phyloP scores from a whole-genome alignment of 1,140 invertebrate species.

The Teleogryllus occipitalis region DNA sequence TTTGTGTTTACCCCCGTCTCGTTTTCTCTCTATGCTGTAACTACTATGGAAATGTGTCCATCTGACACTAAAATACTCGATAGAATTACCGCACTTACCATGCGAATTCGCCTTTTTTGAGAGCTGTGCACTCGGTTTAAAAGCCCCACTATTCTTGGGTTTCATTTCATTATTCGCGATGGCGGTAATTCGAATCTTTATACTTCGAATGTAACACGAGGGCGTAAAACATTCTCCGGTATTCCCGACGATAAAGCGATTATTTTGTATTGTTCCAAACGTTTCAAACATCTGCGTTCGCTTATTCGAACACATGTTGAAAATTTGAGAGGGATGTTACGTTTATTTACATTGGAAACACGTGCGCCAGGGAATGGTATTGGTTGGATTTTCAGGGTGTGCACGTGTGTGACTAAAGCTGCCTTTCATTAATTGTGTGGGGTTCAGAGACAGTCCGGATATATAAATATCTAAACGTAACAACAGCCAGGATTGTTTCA shows the following conservation, averaged over 20 bases:
- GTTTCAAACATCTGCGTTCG: not conserved
- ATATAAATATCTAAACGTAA: not conserved
- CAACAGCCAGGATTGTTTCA: not conserved
- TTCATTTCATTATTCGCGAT: not conserved
- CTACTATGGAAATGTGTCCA: not conserved
- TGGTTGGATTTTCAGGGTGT: not conserved
- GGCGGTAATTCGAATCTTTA: not conserved
- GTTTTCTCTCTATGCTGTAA: too few species aligned
- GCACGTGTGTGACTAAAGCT: not conserved
- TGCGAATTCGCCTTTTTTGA: not conserved
- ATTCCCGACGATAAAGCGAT: not conserved
- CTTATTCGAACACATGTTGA: not conserved
- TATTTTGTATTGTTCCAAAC: not conserved
- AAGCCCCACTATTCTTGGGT: not conserved
- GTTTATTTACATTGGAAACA: not conserved
- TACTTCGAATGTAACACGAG: not conserved
- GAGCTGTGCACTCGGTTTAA: not conserved
- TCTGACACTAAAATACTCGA: not conserved
- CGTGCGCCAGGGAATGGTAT: not conserved
- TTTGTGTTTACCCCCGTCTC: too few species aligned
- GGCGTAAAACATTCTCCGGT: too few species aligned
- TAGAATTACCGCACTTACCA: not conserved
- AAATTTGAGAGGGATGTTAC: not conserved
- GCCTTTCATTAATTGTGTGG: not conserved
- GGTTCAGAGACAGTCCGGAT: not conserved